Evolutionary conservation across 2,113 vertebrate genomes (phyloP), one percentile per base, ranked within the genome.

Genomic region (Daphoenositta chrysoptera): DNA sequence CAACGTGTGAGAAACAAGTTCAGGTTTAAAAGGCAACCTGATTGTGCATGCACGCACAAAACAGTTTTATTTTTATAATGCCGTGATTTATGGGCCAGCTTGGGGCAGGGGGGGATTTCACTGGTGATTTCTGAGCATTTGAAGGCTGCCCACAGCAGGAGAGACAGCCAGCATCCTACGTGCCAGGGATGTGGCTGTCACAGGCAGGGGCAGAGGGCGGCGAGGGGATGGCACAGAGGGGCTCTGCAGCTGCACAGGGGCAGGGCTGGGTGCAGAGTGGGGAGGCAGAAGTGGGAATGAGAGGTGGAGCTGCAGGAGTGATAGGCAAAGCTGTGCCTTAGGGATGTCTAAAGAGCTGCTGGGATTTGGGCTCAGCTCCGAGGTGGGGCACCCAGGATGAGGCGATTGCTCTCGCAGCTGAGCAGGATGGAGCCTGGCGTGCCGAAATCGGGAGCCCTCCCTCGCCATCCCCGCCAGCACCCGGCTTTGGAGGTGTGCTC

Each of bases 11-110:
- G 96, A 94, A 96, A 94, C 95, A 96, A 97, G 93, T 95, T 93
- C 96, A 97, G 96, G 96, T 97, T 97, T 96, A 96, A 97, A 94
- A 96, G 95, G 94, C 95, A 97, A 97, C 96, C 96, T 97, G 96
- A 96, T 96, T 94, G 91, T 96, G 91, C 94, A 71, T 94, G 91
- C 96, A 97, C 21, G 64, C 96, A 97, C 95, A 93, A 83, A 94
- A 80, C 90, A 70, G 86, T 86, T 96, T 95, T 96, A 94, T 96
- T 97, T 96, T 96, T 94, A 92, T 89, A 93, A 93, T 73, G 94
- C 80, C 0, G 42, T 97, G 96, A 97, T 97, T 97, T 97, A 96
- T 90, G 94, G 94, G 90, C 90, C 95, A 90, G 42, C 92, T 88
- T 58, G 80, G 91, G 95, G 83, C 75, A 10, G 35, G 39, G 51